These are phyloP conservation scores for Merluccius polli DNA, from an alignment of 2,797 vertebrate genomes.

Conservation along the genomic window DNA sequence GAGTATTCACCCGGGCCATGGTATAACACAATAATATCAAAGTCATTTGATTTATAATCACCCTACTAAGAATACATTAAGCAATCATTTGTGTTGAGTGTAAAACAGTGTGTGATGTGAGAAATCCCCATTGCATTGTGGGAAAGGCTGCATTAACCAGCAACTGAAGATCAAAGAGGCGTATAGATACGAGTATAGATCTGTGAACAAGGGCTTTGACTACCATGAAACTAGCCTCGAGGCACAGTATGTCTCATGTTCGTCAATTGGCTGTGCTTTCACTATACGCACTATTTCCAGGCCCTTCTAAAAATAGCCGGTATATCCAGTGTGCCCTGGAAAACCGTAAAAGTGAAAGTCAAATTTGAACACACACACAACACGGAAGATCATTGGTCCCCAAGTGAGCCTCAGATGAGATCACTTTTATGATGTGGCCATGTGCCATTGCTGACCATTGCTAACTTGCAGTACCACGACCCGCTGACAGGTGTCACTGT, in stretches of 20 bases:
- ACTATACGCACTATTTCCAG: background rate
- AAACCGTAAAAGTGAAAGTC: background rate
- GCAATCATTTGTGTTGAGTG: no score
- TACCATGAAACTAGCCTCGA: background rate
- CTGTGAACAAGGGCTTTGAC: background rate
- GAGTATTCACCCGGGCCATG: no score
- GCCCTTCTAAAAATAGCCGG: background rate
- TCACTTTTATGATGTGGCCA: background rate
- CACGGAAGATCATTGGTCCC: background rate
- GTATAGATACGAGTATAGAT: background rate
- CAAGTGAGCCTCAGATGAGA: background rate
- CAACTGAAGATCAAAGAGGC: background rate
- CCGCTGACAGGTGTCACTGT: slow-evolving; percentile 37
- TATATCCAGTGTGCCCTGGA: background rate
- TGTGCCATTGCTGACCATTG: background rate
- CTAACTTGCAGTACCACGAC: slow-evolving; percentile 25
- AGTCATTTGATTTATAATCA: background rate
- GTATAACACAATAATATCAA: background rate
- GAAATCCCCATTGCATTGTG: background rate
- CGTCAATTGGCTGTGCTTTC: background rate
- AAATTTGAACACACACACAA: background rate
- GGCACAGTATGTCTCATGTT: background rate
- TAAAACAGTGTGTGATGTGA: no score
- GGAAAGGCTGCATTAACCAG: background rate
- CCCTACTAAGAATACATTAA: background rate